A percentile compares a stretch with the other conserved stretches of the same genome.
phyloP scores from a whole-genome alignment of 2,113 vertebrate species.

The Morone saxatilis region DNA sequence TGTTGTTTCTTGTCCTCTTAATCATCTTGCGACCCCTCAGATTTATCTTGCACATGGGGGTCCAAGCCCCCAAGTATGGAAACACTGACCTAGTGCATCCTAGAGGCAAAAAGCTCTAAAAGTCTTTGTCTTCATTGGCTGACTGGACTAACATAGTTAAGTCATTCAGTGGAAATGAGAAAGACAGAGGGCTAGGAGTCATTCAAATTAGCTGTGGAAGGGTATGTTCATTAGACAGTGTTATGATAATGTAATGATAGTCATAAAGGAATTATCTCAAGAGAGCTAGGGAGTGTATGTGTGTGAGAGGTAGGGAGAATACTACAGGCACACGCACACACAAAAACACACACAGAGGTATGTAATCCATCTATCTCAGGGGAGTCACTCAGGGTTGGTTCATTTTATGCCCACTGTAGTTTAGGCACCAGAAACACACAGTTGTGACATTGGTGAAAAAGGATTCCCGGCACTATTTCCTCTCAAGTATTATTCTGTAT shows the following conservation, averaged over 20 bases:
- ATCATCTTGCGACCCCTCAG: neutral
- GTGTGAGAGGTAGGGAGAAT: neutral
- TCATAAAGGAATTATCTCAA: constrained; percentile 36
- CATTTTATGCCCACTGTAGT: constrained; percentile 36
- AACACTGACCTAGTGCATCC: neutral
- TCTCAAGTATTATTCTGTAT: constrained; percentile 12
- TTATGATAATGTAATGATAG: constrained; percentile 54
- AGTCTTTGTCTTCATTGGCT: constrained; percentile 41
- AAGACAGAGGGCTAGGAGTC: constrained; percentile 24
- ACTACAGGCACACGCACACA: neutral
- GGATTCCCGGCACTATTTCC: neutral
- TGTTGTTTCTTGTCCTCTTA: too few relatives aligned
- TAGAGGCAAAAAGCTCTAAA: neutral
- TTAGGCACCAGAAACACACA: constrained; percentile 5
- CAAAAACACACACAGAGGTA: neutral
- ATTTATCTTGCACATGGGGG: neutral
- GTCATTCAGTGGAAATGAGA: constrained; percentile 48
- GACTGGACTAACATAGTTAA: constrained; percentile 47
- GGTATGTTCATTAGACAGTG: constrained; percentile 51
- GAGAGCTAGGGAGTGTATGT: neutral
- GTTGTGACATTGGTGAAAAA: neutral
- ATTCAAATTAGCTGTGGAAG: constrained; percentile 49
- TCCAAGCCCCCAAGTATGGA: neutral
- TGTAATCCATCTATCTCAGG: constrained; percentile 28
- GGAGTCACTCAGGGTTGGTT: constrained; percentile 37